Evolutionary conservation across 2,797 vertebrate genomes (phyloP), one percentile per base, ranked within the genome.

Genomic region (Phoebastria nigripes): DNA sequence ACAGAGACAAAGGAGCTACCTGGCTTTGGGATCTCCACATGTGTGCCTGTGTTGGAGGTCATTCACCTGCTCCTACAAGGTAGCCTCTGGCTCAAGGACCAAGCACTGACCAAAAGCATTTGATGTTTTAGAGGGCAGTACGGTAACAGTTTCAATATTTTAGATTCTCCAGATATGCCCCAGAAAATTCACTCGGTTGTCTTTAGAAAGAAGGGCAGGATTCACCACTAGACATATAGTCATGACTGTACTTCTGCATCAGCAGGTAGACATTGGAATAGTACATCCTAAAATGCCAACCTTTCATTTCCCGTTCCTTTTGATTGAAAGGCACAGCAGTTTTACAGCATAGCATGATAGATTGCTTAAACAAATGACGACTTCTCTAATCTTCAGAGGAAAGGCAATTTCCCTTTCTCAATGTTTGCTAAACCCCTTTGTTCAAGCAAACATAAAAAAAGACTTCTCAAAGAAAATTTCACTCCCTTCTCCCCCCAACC

Each of bases 331-430:
- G 29, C 51, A 51, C 20, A 39, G 58, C 35, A 35, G 31, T 55
- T 93, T 93, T 87, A 72, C 51, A 77, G 71, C 69, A 31, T 25
- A 55, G 81, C 41, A 54, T 4, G 0, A 69, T 31, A 49, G 65
- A 78, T 46, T 93, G 56, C 85, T 94, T 86, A 51, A 82, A 91
- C 71, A 89, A 96, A 86, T 46, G 65, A 69, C 87, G 88, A 72
- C 77, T 93, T 86, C 77, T 92, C 33, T 89, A 28, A 86, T 80
- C 78, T 86, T 84, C 66, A 90, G 80, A 59, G 42, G 20, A 93
- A 86, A 82, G 51, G 42, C n/a, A 76, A 84, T 89, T 95, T 92
- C 47, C 61, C 44, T 76, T 80, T 46, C 63, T 87, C 70, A 13
- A 44, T 77, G 52, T 83, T 79, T 82, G 61, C 62, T 73, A 89